Base-by-base conservation (phyloP, 2,888 invertebrate genomes). In the Amphipyra berbera region DNA sequence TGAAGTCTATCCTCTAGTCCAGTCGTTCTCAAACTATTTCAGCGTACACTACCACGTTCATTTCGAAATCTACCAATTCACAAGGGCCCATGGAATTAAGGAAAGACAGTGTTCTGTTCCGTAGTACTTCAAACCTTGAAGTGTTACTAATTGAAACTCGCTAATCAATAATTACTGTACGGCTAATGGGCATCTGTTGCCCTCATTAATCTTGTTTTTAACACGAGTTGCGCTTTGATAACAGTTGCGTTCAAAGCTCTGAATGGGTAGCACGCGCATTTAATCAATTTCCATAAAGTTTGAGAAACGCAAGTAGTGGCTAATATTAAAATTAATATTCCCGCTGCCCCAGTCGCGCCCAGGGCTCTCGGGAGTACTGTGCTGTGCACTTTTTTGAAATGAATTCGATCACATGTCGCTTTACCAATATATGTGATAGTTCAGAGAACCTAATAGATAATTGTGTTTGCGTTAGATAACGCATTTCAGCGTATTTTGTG, bases 311-410 rank as follows among this genome's bases (percentile, higher is more conserved):
- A 77, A 68, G 88, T 73, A 68, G 89, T 86, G 84, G 89, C 94
- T 95, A 94, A 90, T 93, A 94, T 93, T 95, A 94, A 94, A 94
- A 91, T 93, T 91, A 89, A 91, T 94, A 91, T 90, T 85, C 91
- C 88, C 90, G 89, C 88, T 87, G 91, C 86, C 89, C 92, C 95
- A 94, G 94, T 94, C 90, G 90, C 84, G 90, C 86, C 87, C 87
- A 82, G 90, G 85, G 88, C 90, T 88, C 85, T 87, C 88, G 83
- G 83, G 86, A 89, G 90, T 86, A 83, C 82, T 86, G 90, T 89
- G 74, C 86, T 84, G 84, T 82, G 84, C 42, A 75, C 48, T 78
- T 81, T 73, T 59, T 85, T 85, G 90, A 88, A 77, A 94, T 94
- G 93, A 87, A 84, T 85, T 82, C 85, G 76, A 87, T 89, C 79